Evolutionary conservation across 2,113 vertebrate genomes (phyloP).

Genomic region (Rhinolophus ferrumequinum): DNA sequence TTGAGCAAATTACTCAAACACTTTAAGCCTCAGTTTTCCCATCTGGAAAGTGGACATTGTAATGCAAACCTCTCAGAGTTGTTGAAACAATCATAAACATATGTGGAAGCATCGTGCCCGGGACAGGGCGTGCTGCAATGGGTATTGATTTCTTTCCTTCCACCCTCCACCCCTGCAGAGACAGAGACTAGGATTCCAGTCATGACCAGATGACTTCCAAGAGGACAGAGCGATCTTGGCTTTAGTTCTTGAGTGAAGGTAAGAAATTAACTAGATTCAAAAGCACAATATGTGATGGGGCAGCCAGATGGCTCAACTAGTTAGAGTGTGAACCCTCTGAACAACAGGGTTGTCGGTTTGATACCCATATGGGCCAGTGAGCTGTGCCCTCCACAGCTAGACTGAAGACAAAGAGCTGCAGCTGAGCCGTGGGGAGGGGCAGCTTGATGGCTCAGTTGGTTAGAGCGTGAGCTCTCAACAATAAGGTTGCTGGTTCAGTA

Average conservation of each 20-base stretch:
- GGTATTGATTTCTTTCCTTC: neutral
- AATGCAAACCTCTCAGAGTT: neutral
- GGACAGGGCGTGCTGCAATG: neutral
- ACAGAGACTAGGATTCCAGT: neutral
- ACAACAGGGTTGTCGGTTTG: too few relatives aligned
- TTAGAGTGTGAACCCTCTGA: too few relatives aligned
- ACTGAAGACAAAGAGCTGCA: too few relatives aligned
- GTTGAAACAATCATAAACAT: neutral
- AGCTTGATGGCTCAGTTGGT: too few relatives aligned
- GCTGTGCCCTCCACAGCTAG: too few relatives aligned
- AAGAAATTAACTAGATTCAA: neutral
- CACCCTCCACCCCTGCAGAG: neutral
- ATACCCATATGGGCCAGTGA: too few relatives aligned
- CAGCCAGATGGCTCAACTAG: too few relatives aligned
- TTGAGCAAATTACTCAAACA: neutral
- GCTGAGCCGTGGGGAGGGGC: too few relatives aligned
- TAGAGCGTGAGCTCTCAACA: too few relatives aligned
- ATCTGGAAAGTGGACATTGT: neutral
- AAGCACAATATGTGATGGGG: neutral
- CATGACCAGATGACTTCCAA: too few relatives aligned
- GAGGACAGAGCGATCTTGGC: neutral
- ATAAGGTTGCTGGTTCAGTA: too few relatives aligned
- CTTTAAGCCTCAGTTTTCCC: neutral
- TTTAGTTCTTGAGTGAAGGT: neutral
- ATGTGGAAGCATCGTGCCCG: neutral